phyloP scores from a whole-genome alignment of 2,797 vertebrate species.

The Synaphobranchus kaupii region DNA sequence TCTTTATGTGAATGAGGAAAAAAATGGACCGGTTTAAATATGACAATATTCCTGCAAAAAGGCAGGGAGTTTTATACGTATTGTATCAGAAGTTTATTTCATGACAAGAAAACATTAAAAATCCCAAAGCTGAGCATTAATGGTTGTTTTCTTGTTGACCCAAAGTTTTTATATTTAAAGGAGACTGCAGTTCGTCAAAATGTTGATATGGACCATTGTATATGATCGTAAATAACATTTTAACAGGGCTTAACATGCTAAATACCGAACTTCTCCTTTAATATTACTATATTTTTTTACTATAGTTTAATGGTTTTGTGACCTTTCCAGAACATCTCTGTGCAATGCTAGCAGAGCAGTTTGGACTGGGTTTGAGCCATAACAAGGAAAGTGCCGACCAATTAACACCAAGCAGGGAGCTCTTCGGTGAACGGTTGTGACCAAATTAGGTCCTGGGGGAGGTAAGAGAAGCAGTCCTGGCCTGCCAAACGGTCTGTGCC shows the following conservation, averaged over 20 bases:
- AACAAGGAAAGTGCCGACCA: conserved; percentile 76
- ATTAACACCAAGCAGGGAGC: conserved; percentile 90
- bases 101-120: conserved; percentile 17
- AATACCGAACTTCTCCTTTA: too few relatives aligned
- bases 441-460: conserved; percentile 77
- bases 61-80: too few relatives aligned
- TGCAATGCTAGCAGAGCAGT: conserved; percentile 21
- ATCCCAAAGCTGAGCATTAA: conserved; percentile 54
- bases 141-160: conserved; percentile 68
- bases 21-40: not conserved
- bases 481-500: conserved; percentile 69
- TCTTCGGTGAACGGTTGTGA: conserved; percentile 74
- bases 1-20: not conserved
- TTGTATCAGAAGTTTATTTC: too few relatives aligned
- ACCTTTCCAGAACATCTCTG: conserved; percentile 64
- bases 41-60: too few relatives aligned
- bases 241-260: too few relatives aligned
- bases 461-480: conserved; percentile 63
- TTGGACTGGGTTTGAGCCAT: conserved; percentile 50
- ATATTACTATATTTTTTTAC: not conserved
- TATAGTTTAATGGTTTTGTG: conserved; percentile 55
- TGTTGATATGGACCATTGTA: too few relatives aligned
- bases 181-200: too few relatives aligned
- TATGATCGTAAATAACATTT: too few relatives aligned
- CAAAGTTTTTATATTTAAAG: conserved; percentile 32